phyloP scores from a whole-genome alignment of 53 echinoderm and acorn worm genomes.

The Actinopyga echinites region DNA sequence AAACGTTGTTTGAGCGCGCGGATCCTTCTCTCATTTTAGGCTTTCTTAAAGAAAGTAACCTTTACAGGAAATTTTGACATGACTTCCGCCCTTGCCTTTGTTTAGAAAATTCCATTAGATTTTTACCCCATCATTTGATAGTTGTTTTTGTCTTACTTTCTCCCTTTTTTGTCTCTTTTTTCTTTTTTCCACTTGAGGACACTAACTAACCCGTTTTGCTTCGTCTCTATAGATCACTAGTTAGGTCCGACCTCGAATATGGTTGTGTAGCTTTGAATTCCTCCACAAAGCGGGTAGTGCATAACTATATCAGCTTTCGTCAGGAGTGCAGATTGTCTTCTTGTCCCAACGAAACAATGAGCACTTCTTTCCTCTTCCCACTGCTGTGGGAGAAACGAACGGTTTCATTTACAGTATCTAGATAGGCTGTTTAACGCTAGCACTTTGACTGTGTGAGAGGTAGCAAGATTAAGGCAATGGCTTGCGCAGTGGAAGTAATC shows the following conservation, averaged over 20 bases:
- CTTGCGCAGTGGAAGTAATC: conserved; percentile 41
- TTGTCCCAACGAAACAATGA: neutral
- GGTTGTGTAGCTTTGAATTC: neutral
- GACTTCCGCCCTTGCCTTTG: no score
- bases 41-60: no score
- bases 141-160: no score
- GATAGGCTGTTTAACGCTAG: conserved; percentile 13
- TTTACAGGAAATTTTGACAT: no score
- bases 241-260: neutral
- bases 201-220: no score
- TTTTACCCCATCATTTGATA: no score
- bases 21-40: no score
- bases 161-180: no score
- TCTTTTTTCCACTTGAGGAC: no score
- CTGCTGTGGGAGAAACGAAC: conserved; percentile 39
- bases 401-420: conserved; percentile 19
- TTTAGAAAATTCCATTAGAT: no score
- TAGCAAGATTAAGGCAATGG: conserved; percentile 16
- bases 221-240: no score
- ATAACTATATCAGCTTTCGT: conserved; percentile 1
- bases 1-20: no score
- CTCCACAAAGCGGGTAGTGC: conserved; percentile 18
- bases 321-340: neutral
- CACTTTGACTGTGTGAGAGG: conserved; percentile 19
- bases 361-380: conserved; percentile 6